A percentile compares a stretch with the other conserved stretches of the same genome.
Evolutionary conservation across 2,797 vertebrate genomes (phyloP).

Genomic region (Spinus olivaceus): DNA sequence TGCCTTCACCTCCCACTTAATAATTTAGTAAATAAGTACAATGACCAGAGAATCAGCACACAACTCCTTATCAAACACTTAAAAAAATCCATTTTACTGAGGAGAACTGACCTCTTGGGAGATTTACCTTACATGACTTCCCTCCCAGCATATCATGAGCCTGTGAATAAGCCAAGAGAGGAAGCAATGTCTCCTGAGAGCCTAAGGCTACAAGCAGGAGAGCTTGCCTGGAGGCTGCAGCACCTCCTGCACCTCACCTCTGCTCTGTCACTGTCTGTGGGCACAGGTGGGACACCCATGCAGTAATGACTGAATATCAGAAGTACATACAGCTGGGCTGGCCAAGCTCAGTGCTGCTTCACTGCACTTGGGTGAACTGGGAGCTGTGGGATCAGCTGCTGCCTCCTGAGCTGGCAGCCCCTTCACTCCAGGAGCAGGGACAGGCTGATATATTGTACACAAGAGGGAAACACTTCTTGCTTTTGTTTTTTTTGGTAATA

Average conservation of each 20-base stretch:
- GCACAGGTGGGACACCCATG: not conserved
- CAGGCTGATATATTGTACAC: not conserved
- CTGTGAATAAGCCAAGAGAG: not conserved
- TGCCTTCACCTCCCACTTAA: not conserved
- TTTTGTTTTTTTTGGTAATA: not conserved
- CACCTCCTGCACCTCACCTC: not conserved
- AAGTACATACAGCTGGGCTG: not conserved
- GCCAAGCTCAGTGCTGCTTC: not conserved
- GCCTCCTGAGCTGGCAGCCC: not conserved
- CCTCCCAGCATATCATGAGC: not conserved
- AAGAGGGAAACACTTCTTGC: not conserved
- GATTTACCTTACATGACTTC: not conserved
- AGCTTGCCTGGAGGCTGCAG: not conserved
- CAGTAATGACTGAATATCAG: not conserved
- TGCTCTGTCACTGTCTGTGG: not conserved
- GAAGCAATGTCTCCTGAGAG: not conserved
- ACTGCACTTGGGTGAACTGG: not conserved
- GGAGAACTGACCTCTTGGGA: not conserved
- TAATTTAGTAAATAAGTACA: not conserved
- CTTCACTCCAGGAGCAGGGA: not conserved
- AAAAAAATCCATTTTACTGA: not conserved
- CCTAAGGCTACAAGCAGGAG: not conserved
- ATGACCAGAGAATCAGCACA: not conserved
- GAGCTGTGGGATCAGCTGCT: not conserved
- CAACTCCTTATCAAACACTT: not conserved